phyloP scores from a whole-genome alignment of 2,888 invertebrate species.

The Drosophila aldrichi region DNA sequence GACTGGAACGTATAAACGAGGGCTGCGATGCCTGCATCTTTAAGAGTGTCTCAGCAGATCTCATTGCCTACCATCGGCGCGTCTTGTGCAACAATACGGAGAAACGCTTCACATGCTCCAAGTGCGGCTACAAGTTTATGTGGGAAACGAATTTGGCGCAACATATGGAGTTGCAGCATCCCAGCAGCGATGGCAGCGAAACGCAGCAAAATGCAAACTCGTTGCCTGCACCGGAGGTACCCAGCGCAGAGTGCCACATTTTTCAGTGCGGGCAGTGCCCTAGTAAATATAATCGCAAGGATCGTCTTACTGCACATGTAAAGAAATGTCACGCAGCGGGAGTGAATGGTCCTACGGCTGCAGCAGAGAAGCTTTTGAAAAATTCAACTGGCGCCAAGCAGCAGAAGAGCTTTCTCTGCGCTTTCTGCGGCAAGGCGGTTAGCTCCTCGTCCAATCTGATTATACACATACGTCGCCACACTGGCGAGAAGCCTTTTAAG shows the following conservation, averaged over 20 bases:
- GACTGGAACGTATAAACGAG: conserved; percentile 86
- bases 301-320: conserved; percentile 80
- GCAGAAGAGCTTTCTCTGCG: conserved; percentile 86
- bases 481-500: conserved; percentile 89
- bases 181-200: conserved; percentile 15
- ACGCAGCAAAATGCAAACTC: conserved; percentile 10
- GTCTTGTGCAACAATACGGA: conserved; percentile 82
- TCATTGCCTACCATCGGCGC: conserved; percentile 86
- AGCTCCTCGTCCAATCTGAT: conserved; percentile 88
- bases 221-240: neutral
- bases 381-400: conserved; percentile 40
- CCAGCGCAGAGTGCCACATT: conserved; percentile 47
- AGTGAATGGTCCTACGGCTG: neutral
- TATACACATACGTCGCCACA: conserved; percentile 89
- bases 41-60: conserved; percentile 86
- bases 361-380: neutral
- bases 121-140: conserved; percentile 83
- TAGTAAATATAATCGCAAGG: conserved; percentile 83
- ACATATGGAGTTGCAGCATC: conserved; percentile 74
- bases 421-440: conserved; percentile 88
- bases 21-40: conserved; percentile 87
- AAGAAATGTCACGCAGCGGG: conserved; percentile 73
- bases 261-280: conserved; percentile 82
- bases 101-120: conserved; percentile 78
- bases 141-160: conserved; percentile 83